phyloP scores from a whole-genome alignment of 2,113 vertebrate species.

The Copsychus sechellarum region DNA sequence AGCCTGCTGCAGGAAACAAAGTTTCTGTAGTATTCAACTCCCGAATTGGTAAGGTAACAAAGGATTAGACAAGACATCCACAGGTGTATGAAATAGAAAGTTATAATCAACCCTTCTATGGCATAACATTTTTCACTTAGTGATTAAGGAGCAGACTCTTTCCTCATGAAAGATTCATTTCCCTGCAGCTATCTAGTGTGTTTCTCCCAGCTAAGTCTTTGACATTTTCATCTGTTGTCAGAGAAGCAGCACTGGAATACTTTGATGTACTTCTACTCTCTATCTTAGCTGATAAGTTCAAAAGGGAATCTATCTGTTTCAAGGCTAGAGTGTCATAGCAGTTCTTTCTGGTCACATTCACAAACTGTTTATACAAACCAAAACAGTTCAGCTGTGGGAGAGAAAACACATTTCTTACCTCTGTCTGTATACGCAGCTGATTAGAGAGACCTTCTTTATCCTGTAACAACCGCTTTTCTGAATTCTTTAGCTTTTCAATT shows the following conservation, averaged over 20 bases:
- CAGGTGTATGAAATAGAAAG: not conserved
- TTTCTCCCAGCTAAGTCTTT: not conserved
- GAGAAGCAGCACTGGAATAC: not conserved
- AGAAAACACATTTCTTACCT: conserved; percentile 75
- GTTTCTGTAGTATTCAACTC: not conserved
- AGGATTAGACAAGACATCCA: not conserved
- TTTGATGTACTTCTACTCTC: not conserved
- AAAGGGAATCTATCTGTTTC: not conserved
- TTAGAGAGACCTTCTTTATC: conserved; percentile 95
- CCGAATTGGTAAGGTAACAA: not conserved
- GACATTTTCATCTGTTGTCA: not conserved
- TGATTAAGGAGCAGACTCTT: not conserved
- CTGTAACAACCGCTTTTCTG: conserved; percentile 90
- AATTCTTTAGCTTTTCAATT: conserved; percentile 88
- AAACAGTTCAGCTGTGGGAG: not conserved
- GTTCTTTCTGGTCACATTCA: not conserved
- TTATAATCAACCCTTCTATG: accelerated
- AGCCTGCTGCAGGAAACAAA: not conserved
- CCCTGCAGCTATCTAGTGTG: not conserved
- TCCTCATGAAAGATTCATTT: not conserved
- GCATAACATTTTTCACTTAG: not conserved
- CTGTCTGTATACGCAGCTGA: conserved; percentile 92
- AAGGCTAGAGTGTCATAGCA: not conserved
- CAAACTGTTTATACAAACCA: not conserved
- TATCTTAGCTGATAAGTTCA: not conserved